Percentiles rank a stretch among this genome's conserved stretches.
Conservation (phyloP, 2,797 vertebrate genomes). For the Phataginus tetradactyla region DNA sequence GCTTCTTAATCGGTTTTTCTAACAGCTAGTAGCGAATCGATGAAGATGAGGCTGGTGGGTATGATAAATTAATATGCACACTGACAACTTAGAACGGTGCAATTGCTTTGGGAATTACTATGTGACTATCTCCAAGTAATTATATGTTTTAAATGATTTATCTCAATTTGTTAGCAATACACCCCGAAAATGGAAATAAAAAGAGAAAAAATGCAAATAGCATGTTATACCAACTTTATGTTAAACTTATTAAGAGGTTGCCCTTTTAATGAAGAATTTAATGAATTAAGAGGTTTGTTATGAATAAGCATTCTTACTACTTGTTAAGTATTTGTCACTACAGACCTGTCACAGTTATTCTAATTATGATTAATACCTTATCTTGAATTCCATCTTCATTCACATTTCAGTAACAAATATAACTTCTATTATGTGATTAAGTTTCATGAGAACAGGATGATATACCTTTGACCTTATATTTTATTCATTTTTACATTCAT, state of each 20-base stretch:
- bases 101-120: slow-evolving; percentile 89
- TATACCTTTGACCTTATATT: slow-evolving; percentile 92
- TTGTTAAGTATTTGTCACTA: slow-evolving; percentile 96
- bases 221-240: slow-evolving; percentile 90
- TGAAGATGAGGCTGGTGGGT: slow-evolving; percentile 86
- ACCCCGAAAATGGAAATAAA: slow-evolving; percentile 87
- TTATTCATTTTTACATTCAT: slow-evolving; percentile 94
- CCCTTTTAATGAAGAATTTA: slow-evolving; percentile 91
- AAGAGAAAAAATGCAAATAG: slow-evolving; percentile 88
- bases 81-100: slow-evolving; percentile 86
- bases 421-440: slow-evolving; percentile 88
- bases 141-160: slow-evolving; percentile 93
- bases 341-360: slow-evolving; percentile 92
- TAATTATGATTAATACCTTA: slow-evolving; percentile 99
- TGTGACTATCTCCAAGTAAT: slow-evolving; percentile 91
- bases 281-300: slow-evolving; percentile 98
- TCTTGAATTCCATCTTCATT: slow-evolving; percentile 94
- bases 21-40: slow-evolving; percentile 87
- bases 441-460: slow-evolving; percentile 90
- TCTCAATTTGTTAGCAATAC: slow-evolving; percentile 89
- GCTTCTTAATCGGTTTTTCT: slow-evolving; percentile 86
- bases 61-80: slow-evolving; percentile 91
- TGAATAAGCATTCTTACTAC: slow-evolving; percentile 94
- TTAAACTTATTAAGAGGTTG: slow-evolving; percentile 88
- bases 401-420: slow-evolving; percentile 89